Base-by-base conservation (phyloP, 2,797 vertebrate genomes). In the Danio jaintianensis region DNA sequence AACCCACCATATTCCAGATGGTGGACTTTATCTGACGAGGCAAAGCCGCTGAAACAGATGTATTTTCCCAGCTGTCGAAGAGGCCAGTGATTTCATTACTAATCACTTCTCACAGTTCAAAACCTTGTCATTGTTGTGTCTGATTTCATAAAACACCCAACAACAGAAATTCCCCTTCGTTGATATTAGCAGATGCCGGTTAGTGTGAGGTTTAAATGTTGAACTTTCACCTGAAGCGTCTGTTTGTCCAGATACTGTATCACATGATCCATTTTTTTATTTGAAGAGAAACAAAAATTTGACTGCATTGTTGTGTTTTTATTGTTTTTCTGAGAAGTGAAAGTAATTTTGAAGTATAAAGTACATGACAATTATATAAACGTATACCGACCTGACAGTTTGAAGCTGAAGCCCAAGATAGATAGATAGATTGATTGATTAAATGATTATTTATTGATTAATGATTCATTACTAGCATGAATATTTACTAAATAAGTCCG, bases 41-140 rank as follows among this genome's bases (percentile, higher is more conserved):
- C 61, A 81, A 48, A 42, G 56, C 63, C 86, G 88, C 88, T 87
- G 79, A 84, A 82, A 76, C 84, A 75, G 66, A 62, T 78, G 74
- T 90, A 79, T 90, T 90, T 84, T 82, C 66, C 84, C 89, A 90
- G 85, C 89, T 91, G 89, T 85, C 82, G 6, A 10, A 53, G 0
- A 50, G 61, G 20, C 20, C 53, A 40, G 75, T 2, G 1, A 50
- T 80, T 66, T 59, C 79, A 47, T 59, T 36, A 67, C n/a, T 74
- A 52, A 71, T 71, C 75, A 73, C 13, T 67, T 52, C 53, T 59
- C 75, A 71, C 58, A 50, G 59, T 45, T 69, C n/a, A 71, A 45
- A 5, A 43, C 16, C 7, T 29, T 48, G 52, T 75, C 63, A 62
- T 13, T 67, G 74, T 22, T 56, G 6, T 61, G 42, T 18, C 74